Percentiles rank a stretch among this genome's conserved stretches.
These are phyloP conservation scores for Sarcophaga subvicina DNA, from an alignment of 2,888 invertebrate genomes.

Conservation along the genomic window DNA sequence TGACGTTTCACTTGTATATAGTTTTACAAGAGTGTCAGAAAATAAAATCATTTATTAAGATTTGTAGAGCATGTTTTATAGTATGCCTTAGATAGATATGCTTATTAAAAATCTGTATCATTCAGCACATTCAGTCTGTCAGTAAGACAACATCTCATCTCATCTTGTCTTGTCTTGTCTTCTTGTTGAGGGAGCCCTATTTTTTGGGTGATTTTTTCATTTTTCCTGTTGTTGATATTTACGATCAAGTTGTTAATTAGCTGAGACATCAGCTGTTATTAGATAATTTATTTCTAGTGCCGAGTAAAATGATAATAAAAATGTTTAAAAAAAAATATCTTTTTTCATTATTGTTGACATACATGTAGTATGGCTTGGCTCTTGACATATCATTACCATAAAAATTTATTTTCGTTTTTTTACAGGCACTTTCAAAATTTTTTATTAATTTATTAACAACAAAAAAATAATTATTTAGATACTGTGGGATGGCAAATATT, in stretches of 20 bases:
- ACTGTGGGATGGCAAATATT: background rate
- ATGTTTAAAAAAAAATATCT: slow-evolving; percentile 1
- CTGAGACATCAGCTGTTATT: slow-evolving; percentile 80
- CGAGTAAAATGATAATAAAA: slow-evolving; percentile 46
- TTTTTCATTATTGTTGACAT: slow-evolving; percentile 45
- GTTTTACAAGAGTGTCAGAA: slow-evolving; percentile 53
- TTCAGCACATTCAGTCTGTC: background rate
- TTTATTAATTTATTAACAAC: no score
- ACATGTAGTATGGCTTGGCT: slow-evolving; percentile 17
- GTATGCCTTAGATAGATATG: slow-evolving; percentile 3
- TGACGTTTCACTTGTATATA: slow-evolving; percentile 61
- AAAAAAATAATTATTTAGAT: background rate
- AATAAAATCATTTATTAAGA: slow-evolving; percentile 73
- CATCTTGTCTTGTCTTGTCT: background rate
- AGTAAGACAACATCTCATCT: background rate
- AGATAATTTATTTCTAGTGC: slow-evolving; percentile 74
- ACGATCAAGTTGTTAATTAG: slow-evolving; percentile 81
- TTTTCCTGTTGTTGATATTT: slow-evolving; percentile 74
- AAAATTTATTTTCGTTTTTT: no score
- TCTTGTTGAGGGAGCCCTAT: slow-evolving; percentile 31
- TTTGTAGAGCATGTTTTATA: slow-evolving; percentile 56
- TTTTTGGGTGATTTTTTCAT: background rate
- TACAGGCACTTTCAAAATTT: background rate
- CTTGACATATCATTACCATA: slow-evolving; percentile 50
- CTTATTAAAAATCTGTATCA: slow-evolving; percentile 9